phyloP scores from a whole-genome alignment of 2,888 invertebrate species.

The Synergus umbraculus region DNA sequence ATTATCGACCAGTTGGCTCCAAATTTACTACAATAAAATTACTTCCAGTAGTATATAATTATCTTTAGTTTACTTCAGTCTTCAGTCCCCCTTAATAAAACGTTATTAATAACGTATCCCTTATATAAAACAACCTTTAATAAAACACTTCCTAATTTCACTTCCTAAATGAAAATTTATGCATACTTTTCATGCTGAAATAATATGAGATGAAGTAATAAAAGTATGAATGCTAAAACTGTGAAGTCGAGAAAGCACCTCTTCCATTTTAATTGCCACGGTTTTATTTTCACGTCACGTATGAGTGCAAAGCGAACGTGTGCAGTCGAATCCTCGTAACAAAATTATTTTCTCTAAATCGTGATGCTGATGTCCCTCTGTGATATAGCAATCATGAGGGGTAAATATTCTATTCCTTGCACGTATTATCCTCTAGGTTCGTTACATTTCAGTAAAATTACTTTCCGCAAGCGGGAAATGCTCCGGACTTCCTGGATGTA shows the following conservation, averaged over 20 bases:
- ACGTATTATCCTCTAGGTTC: constrained; percentile 27
- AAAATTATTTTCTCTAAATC: constrained; percentile 36
- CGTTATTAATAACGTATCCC: not conserved
- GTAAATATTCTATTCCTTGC: constrained; percentile 29
- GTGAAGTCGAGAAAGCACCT: constrained; percentile 27
- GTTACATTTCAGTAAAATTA: constrained; percentile 33
- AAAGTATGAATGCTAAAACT: not conserved
- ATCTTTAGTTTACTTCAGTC: not conserved
- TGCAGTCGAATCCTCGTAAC: constrained; percentile 27
- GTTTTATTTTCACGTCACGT: constrained; percentile 40
- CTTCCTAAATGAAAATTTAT: not conserved
- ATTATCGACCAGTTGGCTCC: not conserved
- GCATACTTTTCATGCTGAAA: not conserved
- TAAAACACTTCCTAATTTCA: not conserved
- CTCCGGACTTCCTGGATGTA: not conserved
- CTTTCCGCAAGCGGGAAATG: constrained; percentile 13
- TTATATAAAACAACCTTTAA: not conserved
- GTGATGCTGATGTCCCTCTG: not conserved
- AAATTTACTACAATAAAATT: not conserved
- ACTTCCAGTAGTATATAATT: not conserved
- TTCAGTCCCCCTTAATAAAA: too few relatives aligned
- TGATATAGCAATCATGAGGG: constrained; percentile 31
- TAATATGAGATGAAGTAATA: not conserved
- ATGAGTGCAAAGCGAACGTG: constrained; percentile 8
- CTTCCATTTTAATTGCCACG: constrained; percentile 8